Percentiles rank a stretch among this genome's conserved stretches.
These are phyloP conservation scores for Folsomia candida DNA, from an alignment of 2,888 invertebrate species.

Conservation along the genomic window DNA sequence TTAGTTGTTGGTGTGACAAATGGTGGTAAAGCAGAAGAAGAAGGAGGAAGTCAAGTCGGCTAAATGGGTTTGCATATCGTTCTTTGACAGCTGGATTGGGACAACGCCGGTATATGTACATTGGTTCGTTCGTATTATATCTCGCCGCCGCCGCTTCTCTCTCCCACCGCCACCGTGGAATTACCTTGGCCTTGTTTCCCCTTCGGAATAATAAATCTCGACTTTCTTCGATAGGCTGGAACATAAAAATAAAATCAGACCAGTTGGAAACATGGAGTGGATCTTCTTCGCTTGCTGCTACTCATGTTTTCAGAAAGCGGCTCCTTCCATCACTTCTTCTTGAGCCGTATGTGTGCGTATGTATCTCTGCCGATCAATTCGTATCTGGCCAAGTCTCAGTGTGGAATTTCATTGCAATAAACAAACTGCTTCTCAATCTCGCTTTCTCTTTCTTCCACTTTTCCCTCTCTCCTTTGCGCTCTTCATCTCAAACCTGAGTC, in stretches of 20 bases:
- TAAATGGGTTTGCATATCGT: not conserved
- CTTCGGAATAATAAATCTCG: not conserved
- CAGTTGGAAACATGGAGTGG: not conserved
- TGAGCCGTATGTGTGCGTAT: too few species aligned
- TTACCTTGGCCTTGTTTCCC: too few species aligned
- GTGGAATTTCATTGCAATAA: not conserved
- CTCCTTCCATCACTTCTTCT: not conserved
- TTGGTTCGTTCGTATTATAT: too few species aligned
- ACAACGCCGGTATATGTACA: not conserved
- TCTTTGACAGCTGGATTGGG: not conserved
- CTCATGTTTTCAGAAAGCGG: not conserved
- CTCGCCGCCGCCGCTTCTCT: too few species aligned
- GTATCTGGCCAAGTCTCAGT: too few species aligned
- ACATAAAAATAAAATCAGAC: slow-evolving; percentile 2
- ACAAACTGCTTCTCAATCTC: not conserved
- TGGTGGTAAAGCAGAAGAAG: too few species aligned
- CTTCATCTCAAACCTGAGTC: not conserved
- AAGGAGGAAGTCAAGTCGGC: not conserved
- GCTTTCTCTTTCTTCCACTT: not conserved
- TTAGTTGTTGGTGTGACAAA: not conserved
- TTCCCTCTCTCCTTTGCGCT: not conserved
- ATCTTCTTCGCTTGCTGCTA: not conserved
- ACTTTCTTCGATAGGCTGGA: not conserved
- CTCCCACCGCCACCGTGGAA: too few species aligned
- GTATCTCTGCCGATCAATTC: too few species aligned